Percentiles rank a stretch among this genome's conserved stretches.
Conservation (phyloP, 92 coral and sea anemone genomes). For the Pocillopora meandrina region DNA sequence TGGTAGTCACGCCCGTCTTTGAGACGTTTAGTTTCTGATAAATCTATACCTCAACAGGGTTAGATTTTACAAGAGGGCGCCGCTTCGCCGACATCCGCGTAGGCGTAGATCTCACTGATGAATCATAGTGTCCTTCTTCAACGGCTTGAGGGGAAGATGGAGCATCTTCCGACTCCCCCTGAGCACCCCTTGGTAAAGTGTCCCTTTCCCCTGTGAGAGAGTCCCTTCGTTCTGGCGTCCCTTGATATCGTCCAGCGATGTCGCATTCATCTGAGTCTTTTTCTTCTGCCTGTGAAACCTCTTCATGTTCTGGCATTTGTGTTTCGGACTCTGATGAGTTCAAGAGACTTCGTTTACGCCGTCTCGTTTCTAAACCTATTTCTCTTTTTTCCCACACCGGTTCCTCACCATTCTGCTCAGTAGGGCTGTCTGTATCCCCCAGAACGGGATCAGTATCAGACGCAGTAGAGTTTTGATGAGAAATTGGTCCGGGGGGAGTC, state of each 20-base stretch:
- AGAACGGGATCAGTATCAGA: constrained; percentile 33
- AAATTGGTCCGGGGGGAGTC: constrained; percentile 47
- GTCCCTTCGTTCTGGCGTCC: constrained; percentile 14
- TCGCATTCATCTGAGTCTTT: background rate
- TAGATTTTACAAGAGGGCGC: constrained; percentile 49
- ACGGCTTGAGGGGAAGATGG: constrained; percentile 13
- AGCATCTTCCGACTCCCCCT: background rate
- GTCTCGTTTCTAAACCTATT: constrained; percentile 1
- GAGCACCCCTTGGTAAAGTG: background rate
- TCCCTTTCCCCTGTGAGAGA: background rate
- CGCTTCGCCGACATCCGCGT: constrained; percentile 46
- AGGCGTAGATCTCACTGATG: constrained; percentile 40
- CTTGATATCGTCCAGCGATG: constrained; percentile 4
- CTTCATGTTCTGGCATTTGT: constrained; percentile 10
- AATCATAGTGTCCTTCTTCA: constrained; percentile 35
- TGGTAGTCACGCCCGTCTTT: background rate
- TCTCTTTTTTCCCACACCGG: constrained; percentile 37
- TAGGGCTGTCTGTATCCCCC: constrained; percentile 7
- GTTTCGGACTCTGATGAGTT: constrained; percentile 11
- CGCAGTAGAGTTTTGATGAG: constrained; percentile 49
- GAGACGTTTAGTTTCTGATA: background rate
- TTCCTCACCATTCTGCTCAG: constrained; percentile 3
- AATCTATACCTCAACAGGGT: constrained; percentile 61
- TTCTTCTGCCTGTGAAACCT: constrained; percentile 5
- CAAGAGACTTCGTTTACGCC: constrained; percentile 22